Evolutionary conservation across 2,113 vertebrate genomes (phyloP), one percentile per base, ranked within the genome.

Genomic region (Protomyctophum bolini): DNA sequence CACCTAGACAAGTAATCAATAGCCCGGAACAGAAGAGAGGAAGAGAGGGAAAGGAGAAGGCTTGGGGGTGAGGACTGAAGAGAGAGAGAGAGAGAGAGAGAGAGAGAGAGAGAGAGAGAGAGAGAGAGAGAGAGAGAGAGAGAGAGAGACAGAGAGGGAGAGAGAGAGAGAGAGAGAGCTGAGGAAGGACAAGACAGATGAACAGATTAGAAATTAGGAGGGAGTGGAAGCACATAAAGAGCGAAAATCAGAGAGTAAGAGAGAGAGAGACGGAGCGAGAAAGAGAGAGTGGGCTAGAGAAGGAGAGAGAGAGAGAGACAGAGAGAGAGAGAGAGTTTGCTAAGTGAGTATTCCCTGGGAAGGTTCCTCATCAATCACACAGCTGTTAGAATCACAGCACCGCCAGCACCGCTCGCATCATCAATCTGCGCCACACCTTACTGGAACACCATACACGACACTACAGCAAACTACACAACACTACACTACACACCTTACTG

Each of bases 1-100:
- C 85, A 88, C 85, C 88, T 80, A 83, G 91, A 94, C 91, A 92
- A 89, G 80, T 89, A 91, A 93, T 89, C 90, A 52, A 93, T 93
- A 90, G 83, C 77, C 78, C 76, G 47, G 76, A 80, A 83, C 81
- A 33, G 12, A 76, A 71, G 73, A 86, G 82, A 79, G 71, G 64
- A 83, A 77, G 50, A 55, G 77, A 45, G 69, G 71, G 10, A 41
- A 41, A 41, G 33, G 52, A 63, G 74, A n/a, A 66, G 47, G 21
- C 21, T 21, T 21, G n/a, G 58, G 33, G 57, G 65, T 62, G 54
- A 62, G 55, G 72, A n/a, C n/a, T n/a, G n/a, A n/a, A 52, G 28
- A 66, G 47, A 56, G 21, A 10, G 12, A 33, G 66, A 63, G 47
- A 66, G 58, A 58, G 47, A 66, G 51, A 49, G 29, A 59, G 66